Evolutionary conservation across 2,113 vertebrate genomes (phyloP), one percentile per base, ranked within the genome.

Genomic region (Actenoides lindsayi): DNA sequence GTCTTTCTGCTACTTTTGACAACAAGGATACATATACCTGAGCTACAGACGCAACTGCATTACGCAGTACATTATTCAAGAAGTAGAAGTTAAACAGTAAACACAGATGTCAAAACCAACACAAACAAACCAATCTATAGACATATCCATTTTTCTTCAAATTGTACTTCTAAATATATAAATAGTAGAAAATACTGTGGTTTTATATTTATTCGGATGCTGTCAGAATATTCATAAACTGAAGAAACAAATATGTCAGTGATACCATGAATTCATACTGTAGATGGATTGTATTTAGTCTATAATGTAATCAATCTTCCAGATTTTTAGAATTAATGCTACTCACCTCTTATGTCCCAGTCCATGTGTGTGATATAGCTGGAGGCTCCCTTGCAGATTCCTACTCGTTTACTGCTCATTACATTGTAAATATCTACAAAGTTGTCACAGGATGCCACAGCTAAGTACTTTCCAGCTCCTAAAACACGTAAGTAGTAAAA

Each of bases 381-480:
- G 81, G 99, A 98, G 16, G 99, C 98, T 65, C 99, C 99, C 97
- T 99, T 99, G 97, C 99, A 99, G 60, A 99, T 98, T 78, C 99
- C 99, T 21, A 99, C 99, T 24, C 99, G 98, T 90, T 99, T 99
- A 97, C 99, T 99, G 96, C 98, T 99, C 99, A 99, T 98, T 67
- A 99, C 99, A 23, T 99, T 99, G 97, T 99, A 99, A 94, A 99
- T 99, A 80, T 99, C 99, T 93, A 99, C 98, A 97, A 99, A 99
- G 70, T 98, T 99, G 97, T 99, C 99, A 67, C 98, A 99, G 39
- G 99, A 99, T 53, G 99, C 99, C 30, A 99, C 99, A 27, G 99
- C 99, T 21, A 99, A 98, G 87, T 99, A 99, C 89, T 99, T 99
- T 51, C 99, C 99, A 90, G 98, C 92, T 93, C 99, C 99, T 99